phyloP scores from a whole-genome alignment of 2,797 vertebrate species.

The Pelodytes ibericus region DNA sequence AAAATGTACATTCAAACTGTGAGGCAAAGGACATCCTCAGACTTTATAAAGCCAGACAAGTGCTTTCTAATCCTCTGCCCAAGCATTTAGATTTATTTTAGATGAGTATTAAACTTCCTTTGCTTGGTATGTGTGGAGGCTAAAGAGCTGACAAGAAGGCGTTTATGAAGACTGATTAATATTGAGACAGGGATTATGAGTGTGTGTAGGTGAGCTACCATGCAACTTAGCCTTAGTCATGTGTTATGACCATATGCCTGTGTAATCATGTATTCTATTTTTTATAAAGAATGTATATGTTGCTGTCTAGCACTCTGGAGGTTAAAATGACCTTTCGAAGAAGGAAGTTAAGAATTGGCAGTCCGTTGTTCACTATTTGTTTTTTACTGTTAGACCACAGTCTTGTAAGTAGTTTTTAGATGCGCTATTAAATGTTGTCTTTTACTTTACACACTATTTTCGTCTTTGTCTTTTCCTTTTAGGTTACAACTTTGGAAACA shows the following conservation, averaged over 20 bases:
- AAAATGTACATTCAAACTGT: no score
- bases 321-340: no score
- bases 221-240: background rate
- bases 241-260: background rate
- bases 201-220: conserved; percentile 64
- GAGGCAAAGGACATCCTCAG: background rate
- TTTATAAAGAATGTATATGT: no score
- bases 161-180: conserved; percentile 35
- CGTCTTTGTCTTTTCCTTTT: no score
- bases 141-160: conserved; percentile 21
- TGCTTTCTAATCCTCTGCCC: background rate
- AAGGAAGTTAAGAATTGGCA: no score
- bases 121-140: conserved; percentile 24
- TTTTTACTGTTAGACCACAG: no score
- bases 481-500: no score
- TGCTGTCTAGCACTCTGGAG: no score
- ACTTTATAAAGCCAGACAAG: conserved; percentile 1
- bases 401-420: no score
- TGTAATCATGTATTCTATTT: background rate
- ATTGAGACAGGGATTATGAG: conserved; percentile 53
- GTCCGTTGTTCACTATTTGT: no score
- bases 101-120: conserved; percentile 3
- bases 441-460: no score
- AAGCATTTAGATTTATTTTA: conserved; percentile 12
- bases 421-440: no score